A percentile compares a stretch with the other conserved stretches of the same genome.
phyloP scores from a whole-genome alignment of 2,113 vertebrate genomes.

The Rhabdomys dilectus region DNA sequence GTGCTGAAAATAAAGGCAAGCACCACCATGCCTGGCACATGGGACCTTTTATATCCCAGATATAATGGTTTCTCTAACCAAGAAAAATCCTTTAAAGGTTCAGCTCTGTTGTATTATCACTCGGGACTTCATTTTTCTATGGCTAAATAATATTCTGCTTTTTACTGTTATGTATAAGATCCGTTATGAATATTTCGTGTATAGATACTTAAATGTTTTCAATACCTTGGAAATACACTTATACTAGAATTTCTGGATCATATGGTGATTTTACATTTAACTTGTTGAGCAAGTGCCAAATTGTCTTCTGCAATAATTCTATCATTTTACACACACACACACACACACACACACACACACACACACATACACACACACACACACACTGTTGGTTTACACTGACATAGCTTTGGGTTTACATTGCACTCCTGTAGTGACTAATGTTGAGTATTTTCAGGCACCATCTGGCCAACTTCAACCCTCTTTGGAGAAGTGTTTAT shows the following conservation, averaged over 20 bases:
- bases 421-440: conserved; percentile 21
- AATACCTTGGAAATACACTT: not conserved
- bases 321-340: not conserved
- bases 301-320: not conserved
- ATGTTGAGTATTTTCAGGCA: not conserved
- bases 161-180: not conserved
- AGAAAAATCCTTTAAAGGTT: not conserved
- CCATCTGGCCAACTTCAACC: not conserved
- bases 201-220: conserved; percentile 17
- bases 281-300: not conserved
- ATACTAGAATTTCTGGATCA: not conserved
- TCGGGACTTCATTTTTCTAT: not conserved
- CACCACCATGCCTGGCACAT: no score
- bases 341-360: not conserved
- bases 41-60: not conserved
- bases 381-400: not conserved
- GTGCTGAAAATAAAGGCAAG: not conserved
- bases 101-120: not conserved
- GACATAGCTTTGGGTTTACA: not conserved
- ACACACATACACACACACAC: not conserved
- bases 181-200: not conserved
- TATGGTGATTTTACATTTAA: not conserved
- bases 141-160: not conserved
- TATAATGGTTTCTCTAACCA: not conserved
- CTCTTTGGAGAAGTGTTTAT: not conserved